Evolutionary conservation across 2,888 invertebrate species (phyloP).

Genomic region (Carabus problematicus): DNA sequence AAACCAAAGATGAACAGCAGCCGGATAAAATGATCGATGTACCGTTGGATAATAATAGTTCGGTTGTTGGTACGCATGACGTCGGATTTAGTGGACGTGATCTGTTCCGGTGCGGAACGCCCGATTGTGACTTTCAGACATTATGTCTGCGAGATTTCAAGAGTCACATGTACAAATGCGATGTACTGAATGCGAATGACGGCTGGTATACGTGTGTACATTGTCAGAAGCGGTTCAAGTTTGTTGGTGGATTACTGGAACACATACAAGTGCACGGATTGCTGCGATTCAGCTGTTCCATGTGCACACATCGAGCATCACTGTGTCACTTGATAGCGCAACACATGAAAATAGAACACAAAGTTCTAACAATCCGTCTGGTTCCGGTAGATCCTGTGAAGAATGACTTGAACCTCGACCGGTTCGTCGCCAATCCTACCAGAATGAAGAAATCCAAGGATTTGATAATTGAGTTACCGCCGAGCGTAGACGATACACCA

Average conservation of each 20-base stretch:
- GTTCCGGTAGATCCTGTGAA: slow-evolving; percentile 61
- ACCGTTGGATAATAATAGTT: slow-evolving; percentile 45
- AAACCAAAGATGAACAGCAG: slow-evolving; percentile 8
- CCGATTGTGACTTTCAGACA: slow-evolving; percentile 57
- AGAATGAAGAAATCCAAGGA: slow-evolving; percentile 22
- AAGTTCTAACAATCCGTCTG: slow-evolving; percentile 55
- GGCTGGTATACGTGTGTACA: slow-evolving; percentile 61
- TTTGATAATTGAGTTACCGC: slow-evolving; percentile 21
- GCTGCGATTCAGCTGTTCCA: slow-evolving; percentile 65
- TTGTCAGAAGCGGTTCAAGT: slow-evolving; percentile 61
- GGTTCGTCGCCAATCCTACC: slow-evolving; percentile 61
- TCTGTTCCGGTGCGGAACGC: slow-evolving; percentile 63
- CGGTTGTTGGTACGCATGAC: slow-evolving; percentile 42
- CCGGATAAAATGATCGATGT: neutral
- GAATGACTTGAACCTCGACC: slow-evolving; percentile 59
- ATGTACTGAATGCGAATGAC: slow-evolving; percentile 47
- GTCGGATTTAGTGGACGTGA: slow-evolving; percentile 57
- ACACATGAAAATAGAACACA: slow-evolving; percentile 66
- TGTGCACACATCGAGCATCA: slow-evolving; percentile 61
- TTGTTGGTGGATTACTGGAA: slow-evolving; percentile 60
- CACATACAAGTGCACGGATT: slow-evolving; percentile 69
- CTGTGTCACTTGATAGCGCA: slow-evolving; percentile 51
- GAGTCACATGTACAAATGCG: slow-evolving; percentile 58
- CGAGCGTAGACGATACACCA: neutral
- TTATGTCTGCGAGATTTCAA: slow-evolving; percentile 55